Percentiles rank a stretch among this genome's conserved stretches.
Evolutionary conservation across 2,113 vertebrate genomes (phyloP).

Genomic region (Xenopus tropicalis): UCB_Xtro_10.0 CM004443.2:145555001-145555500

Average conservation of each 20-base stretch:
- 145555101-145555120: slow-evolving; percentile 61
- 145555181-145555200: slow-evolving; percentile 59
- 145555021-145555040: slow-evolving; percentile 62
- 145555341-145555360: no score
- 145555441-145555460: no score
- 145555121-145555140: slow-evolving; percentile 60
- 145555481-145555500: no score
- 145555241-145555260: not conserved
- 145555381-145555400: no score
- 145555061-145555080: slow-evolving; percentile 62
- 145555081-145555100: slow-evolving; percentile 62
- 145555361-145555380: no score
- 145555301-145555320: no score
- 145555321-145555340: no score
- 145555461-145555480: no score
- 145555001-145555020: slow-evolving; percentile 62
- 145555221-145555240: not conserved
- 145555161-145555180: slow-evolving; percentile 46
- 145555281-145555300: not conserved
- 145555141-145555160: slow-evolving; percentile 44
- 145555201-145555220: slow-evolving; percentile 53
- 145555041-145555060: slow-evolving; percentile 48
- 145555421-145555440: no score
- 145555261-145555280: not conserved
- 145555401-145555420: no score